Conservation (phyloP, 2,888 invertebrate genomes). For the Pollenia angustigena region DNA sequence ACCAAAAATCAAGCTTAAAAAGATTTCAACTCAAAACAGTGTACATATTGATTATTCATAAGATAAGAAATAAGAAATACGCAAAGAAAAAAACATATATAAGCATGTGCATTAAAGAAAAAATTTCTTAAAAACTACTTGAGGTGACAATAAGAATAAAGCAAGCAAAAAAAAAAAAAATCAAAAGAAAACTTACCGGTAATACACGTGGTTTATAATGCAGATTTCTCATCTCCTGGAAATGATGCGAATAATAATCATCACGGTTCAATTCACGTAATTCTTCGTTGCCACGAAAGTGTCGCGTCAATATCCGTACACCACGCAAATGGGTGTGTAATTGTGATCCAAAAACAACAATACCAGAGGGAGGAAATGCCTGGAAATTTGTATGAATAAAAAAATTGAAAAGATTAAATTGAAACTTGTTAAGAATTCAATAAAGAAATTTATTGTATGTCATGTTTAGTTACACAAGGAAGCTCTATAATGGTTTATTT, state of each 20-base stretch:
- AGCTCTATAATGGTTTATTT: not conserved
- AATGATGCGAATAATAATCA: slow-evolving; percentile 98
- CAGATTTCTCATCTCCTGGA: slow-evolving; percentile 96
- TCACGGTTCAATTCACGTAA: slow-evolving; percentile 94
- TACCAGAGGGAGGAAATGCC: slow-evolving; percentile 93
- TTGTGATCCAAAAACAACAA: slow-evolving; percentile 97
- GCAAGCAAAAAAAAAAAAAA: not conserved
- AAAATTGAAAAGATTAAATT: not conserved
- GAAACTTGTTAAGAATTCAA: slow-evolving; percentile 31
- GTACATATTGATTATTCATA: slow-evolving; percentile 33
- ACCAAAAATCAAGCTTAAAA: no score
- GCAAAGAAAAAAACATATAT: not conserved
- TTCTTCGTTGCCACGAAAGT: slow-evolving; percentile 92
- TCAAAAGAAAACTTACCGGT: slow-evolving; percentile 87
- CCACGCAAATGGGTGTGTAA: slow-evolving; percentile 98
- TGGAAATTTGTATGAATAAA: slow-evolving; percentile 78
- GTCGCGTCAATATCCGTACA: slow-evolving; percentile 92
- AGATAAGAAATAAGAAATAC: not conserved
- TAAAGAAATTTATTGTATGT: slow-evolving; percentile 31
- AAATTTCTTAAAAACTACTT: slow-evolving; percentile 11
- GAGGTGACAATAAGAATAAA: slow-evolving; percentile 9
- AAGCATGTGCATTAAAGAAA: not conserved
- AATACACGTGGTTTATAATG: slow-evolving; percentile 91
- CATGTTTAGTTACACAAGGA: slow-evolving; percentile 35
- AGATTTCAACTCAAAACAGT: not conserved